These are phyloP conservation scores for Ctenodactylus gundi DNA, from an alignment of 2,113 vertebrate genomes.

Conservation along the genomic window DNA sequence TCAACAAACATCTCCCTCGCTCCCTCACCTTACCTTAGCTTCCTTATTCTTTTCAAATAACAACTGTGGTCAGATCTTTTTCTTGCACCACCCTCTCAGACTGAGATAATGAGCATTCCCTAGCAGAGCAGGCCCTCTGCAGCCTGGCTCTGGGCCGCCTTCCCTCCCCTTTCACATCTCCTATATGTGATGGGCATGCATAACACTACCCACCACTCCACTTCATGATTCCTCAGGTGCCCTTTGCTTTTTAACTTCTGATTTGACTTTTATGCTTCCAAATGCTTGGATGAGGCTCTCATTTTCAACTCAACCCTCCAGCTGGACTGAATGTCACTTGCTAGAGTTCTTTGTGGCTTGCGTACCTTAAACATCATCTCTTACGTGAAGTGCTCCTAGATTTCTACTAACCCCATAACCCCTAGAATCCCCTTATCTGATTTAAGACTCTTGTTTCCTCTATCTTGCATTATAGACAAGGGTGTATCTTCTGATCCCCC, in stretches of 20 bases:
- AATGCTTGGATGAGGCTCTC: neutral
- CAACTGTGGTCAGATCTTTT: neutral
- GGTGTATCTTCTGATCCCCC: neutral
- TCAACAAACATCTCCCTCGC: too few relatives aligned
- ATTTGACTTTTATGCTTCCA: neutral
- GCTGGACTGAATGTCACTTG: neutral
- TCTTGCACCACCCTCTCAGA: neutral
- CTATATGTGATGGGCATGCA: too few relatives aligned
- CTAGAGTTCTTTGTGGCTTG: neutral
- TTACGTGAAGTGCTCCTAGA: neutral
- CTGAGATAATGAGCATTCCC: neutral
- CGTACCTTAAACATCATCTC: neutral
- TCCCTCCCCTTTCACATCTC: neutral
- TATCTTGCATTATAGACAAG: neutral
- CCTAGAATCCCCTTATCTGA: neutral
- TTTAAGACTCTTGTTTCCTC: neutral
- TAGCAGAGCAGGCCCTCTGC: neutral
- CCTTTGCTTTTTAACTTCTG: neutral
- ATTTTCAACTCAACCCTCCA: neutral
- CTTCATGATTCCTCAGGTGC: too few relatives aligned
- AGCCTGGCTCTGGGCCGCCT: neutral
- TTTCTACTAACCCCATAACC: neutral
- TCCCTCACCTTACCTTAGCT: neutral
- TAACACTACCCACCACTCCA: neutral
- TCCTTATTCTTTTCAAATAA: neutral